Evolutionary conservation across 2,797 vertebrate genomes (phyloP), one percentile per base, ranked within the genome.

Genomic region (Mico argentatus): DNA sequence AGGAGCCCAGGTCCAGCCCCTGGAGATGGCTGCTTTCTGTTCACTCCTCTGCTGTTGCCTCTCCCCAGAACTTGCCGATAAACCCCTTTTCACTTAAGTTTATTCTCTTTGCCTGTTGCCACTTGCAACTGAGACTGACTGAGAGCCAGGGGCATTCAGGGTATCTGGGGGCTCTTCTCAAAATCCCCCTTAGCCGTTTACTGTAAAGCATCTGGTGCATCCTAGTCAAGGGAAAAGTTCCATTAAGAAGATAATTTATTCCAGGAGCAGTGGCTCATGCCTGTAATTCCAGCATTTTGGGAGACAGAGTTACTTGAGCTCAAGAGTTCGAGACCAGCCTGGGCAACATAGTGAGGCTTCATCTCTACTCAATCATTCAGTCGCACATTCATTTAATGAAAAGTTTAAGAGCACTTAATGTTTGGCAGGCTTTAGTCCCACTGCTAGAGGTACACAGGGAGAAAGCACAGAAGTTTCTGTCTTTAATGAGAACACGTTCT

Each of bases 141-240:
- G 44, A 39, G 11, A 41, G 36, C 15, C 1, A 1, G 20, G 33
- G 33, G 2, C 17, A 3, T 0, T 0, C 33, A 27, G 57, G 17
- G 33, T n/a, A 26, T 4, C 67, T 4, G 30, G 17, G 20, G 39
- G 22, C 26, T 30, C 50, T 11, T 22, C n/a, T 12, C 1, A 50
- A 70, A 59, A 41, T 48, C 50, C 17, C 1, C 82, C 7, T 7
- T 17, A 22, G 36, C 75, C 15, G 1, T 13, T 4, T 33, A 27
- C 41, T 33, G 36, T 17, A 12, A 41, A 1, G 5, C 50, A 5
- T 19, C 30, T 19, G 44, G 17, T 17, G 52, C 50, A 36, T 5
- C n/a, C 50, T 7, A 41, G 0, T 33, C 84, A 3, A 13, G 36
- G 10, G 39, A 79, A 10, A 76, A 10, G 7, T 24, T 52, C 61